Evolutionary conservation across 2,113 vertebrate genomes (phyloP).

Genomic region (Shinisaurus crocodilurus): DNA sequence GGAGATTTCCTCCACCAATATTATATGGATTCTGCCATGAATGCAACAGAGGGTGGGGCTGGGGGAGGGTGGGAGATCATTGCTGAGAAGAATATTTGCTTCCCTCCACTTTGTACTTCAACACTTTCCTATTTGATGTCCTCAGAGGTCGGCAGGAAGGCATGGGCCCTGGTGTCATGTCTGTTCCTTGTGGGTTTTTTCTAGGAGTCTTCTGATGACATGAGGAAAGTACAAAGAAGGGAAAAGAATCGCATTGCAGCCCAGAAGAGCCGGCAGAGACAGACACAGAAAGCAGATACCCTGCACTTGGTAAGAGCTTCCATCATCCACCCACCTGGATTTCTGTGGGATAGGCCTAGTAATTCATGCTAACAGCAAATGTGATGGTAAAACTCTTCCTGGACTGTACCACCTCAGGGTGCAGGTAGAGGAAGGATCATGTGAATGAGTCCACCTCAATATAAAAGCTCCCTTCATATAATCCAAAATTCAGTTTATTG

Average conservation of each 20-base stretch:
- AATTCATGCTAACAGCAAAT: no score
- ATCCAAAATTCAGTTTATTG: background rate
- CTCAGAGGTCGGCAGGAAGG: background rate
- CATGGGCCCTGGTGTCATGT: background rate
- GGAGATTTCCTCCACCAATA: background rate
- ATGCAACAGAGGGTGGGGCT: background rate
- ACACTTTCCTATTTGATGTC: background rate
- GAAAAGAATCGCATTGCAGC: slow-evolving; percentile 98
- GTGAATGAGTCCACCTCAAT: background rate
- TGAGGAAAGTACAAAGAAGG: slow-evolving; percentile 92
- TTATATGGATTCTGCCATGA: background rate
- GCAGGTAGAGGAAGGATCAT: no score
- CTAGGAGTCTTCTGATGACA: slow-evolving; percentile 91
- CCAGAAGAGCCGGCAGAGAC: slow-evolving; percentile 96
- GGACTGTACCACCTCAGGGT: no score
- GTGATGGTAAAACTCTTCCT: background rate
- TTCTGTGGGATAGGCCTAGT: background rate
- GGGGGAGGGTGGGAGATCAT: background rate
- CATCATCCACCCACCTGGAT: background rate
- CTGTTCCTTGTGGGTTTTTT: slow-evolving; percentile 18
- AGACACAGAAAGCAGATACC: slow-evolving; percentile 95
- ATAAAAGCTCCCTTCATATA: background rate
- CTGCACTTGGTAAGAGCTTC: slow-evolving; percentile 91
- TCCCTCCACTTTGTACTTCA: background rate
- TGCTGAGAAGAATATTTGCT: background rate